A percentile compares a stretch with the other conserved stretches of the same genome.
Conservation (phyloP, 1,140 invertebrate species). For the Lethocerus indicus region DNA sequence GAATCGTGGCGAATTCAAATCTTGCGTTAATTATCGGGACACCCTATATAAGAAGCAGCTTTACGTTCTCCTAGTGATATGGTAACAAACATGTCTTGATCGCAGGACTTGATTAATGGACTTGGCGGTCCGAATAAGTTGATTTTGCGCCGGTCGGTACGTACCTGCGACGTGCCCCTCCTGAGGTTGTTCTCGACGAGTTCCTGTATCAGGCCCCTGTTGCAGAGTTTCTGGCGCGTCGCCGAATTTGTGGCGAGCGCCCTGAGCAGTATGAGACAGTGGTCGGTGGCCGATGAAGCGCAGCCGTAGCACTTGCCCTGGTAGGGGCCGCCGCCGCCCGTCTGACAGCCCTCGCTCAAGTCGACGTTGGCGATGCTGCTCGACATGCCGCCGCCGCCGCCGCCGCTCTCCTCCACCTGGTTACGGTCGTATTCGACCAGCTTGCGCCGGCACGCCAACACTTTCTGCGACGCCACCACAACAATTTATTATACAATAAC, state of each 20-base stretch:
- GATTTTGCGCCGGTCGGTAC: not conserved
- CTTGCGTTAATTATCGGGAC: too few species aligned
- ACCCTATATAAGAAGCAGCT: too few species aligned
- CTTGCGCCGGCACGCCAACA: constrained; percentile 75
- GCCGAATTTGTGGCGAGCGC: constrained; percentile 74
- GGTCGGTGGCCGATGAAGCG: constrained; percentile 72
- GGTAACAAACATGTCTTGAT: too few species aligned
- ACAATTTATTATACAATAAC: not conserved
- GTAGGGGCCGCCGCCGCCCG: constrained; percentile 6
- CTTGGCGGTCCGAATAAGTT: too few species aligned
- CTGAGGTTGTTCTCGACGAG: constrained; percentile 80
- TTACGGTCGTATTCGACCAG: constrained; percentile 82
- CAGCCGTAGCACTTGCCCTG: constrained; percentile 58
- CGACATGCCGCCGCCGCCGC: too few species aligned
- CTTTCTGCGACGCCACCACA: constrained; percentile 36
- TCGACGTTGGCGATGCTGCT: too few species aligned
- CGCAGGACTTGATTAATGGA: too few species aligned
- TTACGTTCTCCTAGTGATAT: too few species aligned
- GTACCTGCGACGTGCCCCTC: constrained; percentile 48
- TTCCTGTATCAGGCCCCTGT: constrained; percentile 76
- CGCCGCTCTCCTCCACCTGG: constrained; percentile 34
- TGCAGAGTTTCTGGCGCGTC: constrained; percentile 61
- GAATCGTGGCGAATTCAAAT: too few species aligned
- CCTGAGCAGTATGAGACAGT: constrained; percentile 79
- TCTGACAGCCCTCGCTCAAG: too few species aligned